phyloP scores from a whole-genome alignment of 53 echinoderm and acorn worm species.

The Stichopus horrens region DNA sequence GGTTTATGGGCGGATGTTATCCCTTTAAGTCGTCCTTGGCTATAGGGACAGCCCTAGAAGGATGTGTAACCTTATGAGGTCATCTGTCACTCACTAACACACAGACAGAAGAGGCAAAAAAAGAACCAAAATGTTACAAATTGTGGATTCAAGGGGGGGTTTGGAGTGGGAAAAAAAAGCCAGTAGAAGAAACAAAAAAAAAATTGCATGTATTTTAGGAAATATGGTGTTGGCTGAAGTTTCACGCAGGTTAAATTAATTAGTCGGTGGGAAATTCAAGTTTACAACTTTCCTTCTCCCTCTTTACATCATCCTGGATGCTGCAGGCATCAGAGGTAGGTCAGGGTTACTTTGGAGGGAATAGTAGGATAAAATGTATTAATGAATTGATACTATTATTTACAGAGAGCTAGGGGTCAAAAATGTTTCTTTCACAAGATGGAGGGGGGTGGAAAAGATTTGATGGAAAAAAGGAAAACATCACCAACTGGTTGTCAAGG shows the following conservation, averaged over 20 bases:
- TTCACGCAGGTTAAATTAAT: slow-evolving; percentile 27
- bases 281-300: background rate
- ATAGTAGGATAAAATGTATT: background rate
- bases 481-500: no score
- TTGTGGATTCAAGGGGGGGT: background rate
- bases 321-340: slow-evolving; percentile 11
- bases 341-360: slow-evolving; percentile 11
- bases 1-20: background rate
- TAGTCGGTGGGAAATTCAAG: slow-evolving; percentile 20
- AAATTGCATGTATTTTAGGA: background rate
- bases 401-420: no score
- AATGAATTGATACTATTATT: background rate
- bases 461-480: no score
- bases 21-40: background rate
- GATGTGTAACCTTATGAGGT: slow-evolving; percentile 10
- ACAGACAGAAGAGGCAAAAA: background rate
- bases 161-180: background rate
- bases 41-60: background rate
- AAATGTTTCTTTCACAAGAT: no score
- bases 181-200: background rate
- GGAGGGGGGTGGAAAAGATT: no score
- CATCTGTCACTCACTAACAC: background rate
- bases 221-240: slow-evolving; percentile 3
- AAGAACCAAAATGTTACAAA: background rate
- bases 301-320: background rate